Evolutionary conservation across 2,797 vertebrate genomes (phyloP), one percentile per base, ranked within the genome.

Genomic region (Coendou prehensilis): DNA sequence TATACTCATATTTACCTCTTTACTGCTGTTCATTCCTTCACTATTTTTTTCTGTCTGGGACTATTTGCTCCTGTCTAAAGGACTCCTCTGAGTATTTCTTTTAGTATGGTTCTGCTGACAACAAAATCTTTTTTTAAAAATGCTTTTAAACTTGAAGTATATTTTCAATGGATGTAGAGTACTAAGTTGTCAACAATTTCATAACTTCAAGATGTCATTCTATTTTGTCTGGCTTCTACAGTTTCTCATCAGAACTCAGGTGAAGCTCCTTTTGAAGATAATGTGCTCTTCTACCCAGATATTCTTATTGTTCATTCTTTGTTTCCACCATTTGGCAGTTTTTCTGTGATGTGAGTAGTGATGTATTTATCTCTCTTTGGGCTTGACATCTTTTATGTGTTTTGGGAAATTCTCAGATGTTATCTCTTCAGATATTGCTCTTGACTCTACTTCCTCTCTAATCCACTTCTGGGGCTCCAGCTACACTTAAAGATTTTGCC

Each of bases 321-420:
- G 52, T 54, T 79, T 94, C 73, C 80, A 37, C 41, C 80, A 54
- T 89, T 61, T 84, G 50, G 9, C 18, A 47, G 22, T 76, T 76
- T 87, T 64, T 20, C 80, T 87, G 9, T 59, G 59, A 78, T 5
- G 3, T 87, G 67, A 85, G 2, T 54, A 52, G 45, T 6, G 79
- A 52, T 76, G 17, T 85, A 47, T 75, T 88, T 57, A 33, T 73
- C n/a, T 20, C 78, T 23, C 54, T 94, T 90, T 73, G 45, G n/a
- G n/a, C 64, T 87, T 80, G 87, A 54, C 13, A 59, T 47, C 50
- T 61, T 94, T 45, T 57, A 50, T 50, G n/a, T 59, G 17, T 71
- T 91, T 82, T n/a, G 28, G 37, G 81, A 92, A 78, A 79, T 94
- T 93, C 59, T 81, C 37, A 78, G 59, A 59, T 33, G 50, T 64